Evolutionary conservation across 2,113 vertebrate species (phyloP).

Genomic region (Procavia capensis): DNA sequence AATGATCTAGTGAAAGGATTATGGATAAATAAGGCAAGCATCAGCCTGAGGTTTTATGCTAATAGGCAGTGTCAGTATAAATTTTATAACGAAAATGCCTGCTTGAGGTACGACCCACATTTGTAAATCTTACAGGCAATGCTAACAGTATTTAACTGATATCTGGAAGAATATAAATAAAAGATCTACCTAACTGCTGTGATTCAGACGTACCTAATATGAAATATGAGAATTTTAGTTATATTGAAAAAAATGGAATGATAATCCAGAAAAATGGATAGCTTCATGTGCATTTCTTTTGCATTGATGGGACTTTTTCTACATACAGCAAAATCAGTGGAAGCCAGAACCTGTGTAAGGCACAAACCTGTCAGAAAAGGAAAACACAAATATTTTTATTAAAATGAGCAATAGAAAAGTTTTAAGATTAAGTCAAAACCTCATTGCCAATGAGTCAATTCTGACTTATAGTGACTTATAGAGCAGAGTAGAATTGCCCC

Average conservation of each 20-base stretch:
- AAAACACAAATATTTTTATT: too few species aligned
- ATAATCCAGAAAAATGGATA: background rate
- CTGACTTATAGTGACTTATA: too few species aligned
- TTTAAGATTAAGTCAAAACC: too few species aligned
- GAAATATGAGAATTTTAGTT: background rate
- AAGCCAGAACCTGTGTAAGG: too few species aligned
- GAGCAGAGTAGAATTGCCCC: too few species aligned
- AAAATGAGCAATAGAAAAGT: too few species aligned
- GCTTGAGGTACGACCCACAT: background rate
- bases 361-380: too few species aligned
- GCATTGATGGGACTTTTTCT: background rate
- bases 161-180: background rate
- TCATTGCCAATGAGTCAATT: too few species aligned
- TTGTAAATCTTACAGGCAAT: conserved; percentile 38
- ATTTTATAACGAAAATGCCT: background rate
- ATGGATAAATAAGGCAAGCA: background rate
- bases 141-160: background rate
- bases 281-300: background rate
- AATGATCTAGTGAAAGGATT: background rate
- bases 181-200: background rate
- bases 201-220: background rate
- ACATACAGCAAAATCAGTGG: too few species aligned
- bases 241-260: background rate
- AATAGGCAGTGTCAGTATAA: background rate
- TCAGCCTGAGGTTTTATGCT: background rate